A percentile compares a stretch with the other conserved stretches of the same genome.
phyloP scores from a whole-genome alignment of 1,140 invertebrate species.

The Pseudomyrmex gracilis region DNA sequence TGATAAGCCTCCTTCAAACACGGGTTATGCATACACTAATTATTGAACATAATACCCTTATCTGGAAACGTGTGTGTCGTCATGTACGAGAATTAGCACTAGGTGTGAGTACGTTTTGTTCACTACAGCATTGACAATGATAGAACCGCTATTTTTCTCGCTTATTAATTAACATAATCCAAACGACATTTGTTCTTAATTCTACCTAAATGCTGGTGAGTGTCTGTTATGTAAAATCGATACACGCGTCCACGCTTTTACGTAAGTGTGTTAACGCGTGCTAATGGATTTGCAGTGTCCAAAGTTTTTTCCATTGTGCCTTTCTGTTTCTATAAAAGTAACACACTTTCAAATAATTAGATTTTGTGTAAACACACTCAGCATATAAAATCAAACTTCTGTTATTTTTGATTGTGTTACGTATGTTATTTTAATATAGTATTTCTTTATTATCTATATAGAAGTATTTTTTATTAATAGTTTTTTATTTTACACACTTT shows the following conservation, averaged over 20 bases:
- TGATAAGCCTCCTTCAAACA: constrained; percentile 59
- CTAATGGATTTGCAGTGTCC: constrained; percentile 40
- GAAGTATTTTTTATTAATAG: background rate
- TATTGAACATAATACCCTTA: constrained; percentile 60
- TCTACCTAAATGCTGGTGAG: background rate
- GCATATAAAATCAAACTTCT: background rate
- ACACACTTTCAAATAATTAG: background rate
- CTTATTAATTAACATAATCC: background rate
- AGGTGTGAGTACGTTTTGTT: background rate
- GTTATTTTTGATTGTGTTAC: background rate
- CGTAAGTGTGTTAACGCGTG: constrained; percentile 12
- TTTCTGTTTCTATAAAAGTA: background rate
- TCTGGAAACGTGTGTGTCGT: constrained; percentile 41
- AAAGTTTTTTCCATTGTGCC: background rate
- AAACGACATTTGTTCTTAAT: constrained; percentile 22
- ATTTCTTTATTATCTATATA: background rate
- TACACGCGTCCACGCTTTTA: constrained; percentile 11
- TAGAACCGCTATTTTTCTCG: background rate
- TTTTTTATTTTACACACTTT: background rate
- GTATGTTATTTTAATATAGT: background rate
- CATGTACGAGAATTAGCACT: constrained; percentile 61
- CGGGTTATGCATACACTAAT: constrained; percentile 61
- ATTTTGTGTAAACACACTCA: background rate
- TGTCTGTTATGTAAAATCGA: constrained; percentile 21
- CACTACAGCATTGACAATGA: background rate